A percentile compares a stretch with the other conserved stretches of the same genome.
These are phyloP conservation scores for Callorhinus ursinus DNA, from an alignment of 2,113 vertebrate genomes.

Conservation along the genomic window DNA sequence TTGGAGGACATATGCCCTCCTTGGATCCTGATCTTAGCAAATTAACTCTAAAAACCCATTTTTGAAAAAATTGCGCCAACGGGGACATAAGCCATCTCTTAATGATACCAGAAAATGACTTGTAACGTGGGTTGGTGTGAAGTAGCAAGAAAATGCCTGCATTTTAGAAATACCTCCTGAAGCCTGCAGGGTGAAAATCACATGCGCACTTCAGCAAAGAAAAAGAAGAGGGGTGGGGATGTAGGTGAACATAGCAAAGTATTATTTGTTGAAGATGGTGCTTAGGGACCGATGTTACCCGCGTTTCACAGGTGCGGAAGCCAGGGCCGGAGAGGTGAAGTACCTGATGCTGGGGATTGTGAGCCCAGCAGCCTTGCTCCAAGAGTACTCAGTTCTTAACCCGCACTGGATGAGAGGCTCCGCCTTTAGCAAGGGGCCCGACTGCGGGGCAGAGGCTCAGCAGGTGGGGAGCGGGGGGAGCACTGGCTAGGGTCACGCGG, in stretches of 20 bases:
- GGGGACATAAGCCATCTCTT: background rate
- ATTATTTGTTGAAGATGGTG: no score
- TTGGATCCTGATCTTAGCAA: background rate
- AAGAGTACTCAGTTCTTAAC: no score
- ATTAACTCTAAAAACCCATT: background rate
- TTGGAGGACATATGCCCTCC: background rate
- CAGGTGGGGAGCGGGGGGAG: no score
- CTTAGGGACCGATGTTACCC: no score
- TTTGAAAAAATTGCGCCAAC: background rate
- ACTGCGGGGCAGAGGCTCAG: background rate
- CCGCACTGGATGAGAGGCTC: no score
- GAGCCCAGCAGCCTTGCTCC: background rate
- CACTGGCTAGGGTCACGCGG: no score
- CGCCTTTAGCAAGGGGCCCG: background rate
- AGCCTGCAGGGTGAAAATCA: no score
- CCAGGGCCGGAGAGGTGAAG: background rate
- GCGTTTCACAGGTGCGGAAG: background rate
- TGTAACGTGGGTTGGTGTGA: background rate
- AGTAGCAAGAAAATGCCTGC: background rate
- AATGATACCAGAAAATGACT: background rate
- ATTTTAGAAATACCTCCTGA: background rate
- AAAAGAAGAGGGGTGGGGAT: background rate
- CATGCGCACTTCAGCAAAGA: background rate
- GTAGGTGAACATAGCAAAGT: no score
- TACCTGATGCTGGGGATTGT: no score